phyloP scores from a whole-genome alignment of 2,113 vertebrate species.

The Anolis sagrei region DNA sequence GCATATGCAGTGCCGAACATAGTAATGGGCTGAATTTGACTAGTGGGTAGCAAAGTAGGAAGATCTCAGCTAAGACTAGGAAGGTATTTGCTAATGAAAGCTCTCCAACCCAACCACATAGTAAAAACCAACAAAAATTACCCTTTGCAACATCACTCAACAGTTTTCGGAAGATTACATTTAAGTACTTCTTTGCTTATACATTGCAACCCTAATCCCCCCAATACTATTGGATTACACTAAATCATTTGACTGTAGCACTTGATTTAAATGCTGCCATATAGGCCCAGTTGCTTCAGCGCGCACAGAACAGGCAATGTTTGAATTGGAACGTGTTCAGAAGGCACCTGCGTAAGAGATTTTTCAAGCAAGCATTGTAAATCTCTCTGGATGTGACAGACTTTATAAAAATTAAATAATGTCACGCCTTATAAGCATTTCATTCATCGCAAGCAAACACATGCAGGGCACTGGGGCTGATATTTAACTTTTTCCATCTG shows the following conservation, averaged over 20 bases:
- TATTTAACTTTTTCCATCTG: conserved; percentile 81
- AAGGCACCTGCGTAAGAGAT: conserved; percentile 74
- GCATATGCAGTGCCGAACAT: neutral
- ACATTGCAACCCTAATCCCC: conserved; percentile 50
- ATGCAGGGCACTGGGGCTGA: conserved; percentile 75
- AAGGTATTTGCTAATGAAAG: neutral
- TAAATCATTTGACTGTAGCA: conserved; percentile 27
- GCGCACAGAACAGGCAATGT: conserved; percentile 52
- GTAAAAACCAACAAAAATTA: neutral
- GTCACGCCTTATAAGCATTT: conserved; percentile 77
- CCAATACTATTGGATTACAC: conserved; percentile 30
- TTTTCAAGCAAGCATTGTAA: conserved; percentile 74
- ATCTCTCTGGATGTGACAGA: conserved; percentile 79
- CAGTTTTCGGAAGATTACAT: conserved; percentile 59
- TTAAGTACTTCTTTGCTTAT: conserved; percentile 55
- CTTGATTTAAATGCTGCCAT: conserved; percentile 33
- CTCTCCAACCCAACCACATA: neutral
- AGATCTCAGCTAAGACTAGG: neutral
- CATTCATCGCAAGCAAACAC: conserved; percentile 77
- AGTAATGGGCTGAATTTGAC: neutral
- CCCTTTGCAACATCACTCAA: conserved; percentile 44
- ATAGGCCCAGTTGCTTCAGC: conserved; percentile 62
- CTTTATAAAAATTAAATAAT: conserved; percentile 82
- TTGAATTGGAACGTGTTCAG: conserved; percentile 65
- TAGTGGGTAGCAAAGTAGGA: neutral